phyloP scores from a whole-genome alignment of 23 tunicate species.

The Trididemnum miniatum region DNA sequence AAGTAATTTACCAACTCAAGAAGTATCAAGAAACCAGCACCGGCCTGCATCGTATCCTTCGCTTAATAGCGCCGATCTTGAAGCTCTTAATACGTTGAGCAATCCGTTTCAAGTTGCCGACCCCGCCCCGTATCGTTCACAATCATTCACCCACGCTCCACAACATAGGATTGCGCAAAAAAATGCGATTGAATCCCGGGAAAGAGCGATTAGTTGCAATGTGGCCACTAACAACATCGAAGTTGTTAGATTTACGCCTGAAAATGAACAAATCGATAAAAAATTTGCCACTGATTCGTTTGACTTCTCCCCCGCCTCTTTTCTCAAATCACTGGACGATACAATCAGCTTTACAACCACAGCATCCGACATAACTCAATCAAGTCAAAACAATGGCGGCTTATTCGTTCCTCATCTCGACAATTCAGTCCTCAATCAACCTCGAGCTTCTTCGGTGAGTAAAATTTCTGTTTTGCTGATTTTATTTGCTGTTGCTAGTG shows the following conservation, averaged over 20 bases:
- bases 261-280: neutral
- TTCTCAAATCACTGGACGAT: slow-evolving; percentile 39
- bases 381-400: slow-evolving; percentile 19
- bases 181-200: neutral
- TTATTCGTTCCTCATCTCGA: slow-evolving; percentile 39
- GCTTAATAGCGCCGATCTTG: neutral
- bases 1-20: neutral
- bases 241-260: neutral
- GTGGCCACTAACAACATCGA: neutral
- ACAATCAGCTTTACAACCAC: neutral
- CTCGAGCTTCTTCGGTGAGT: slow-evolving; percentile 15
- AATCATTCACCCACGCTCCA: neutral
- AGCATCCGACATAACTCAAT: neutral
- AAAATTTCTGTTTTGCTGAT: neutral
- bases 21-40: neutral
- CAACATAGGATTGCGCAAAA: neutral
- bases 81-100: neutral
- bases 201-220: neutral
- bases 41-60: slow-evolving; percentile 30
- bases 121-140: slow-evolving; percentile 2
- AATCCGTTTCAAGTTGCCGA: neutral
- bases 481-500: too few species aligned
- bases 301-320: slow-evolving; percentile 45
- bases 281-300: neutral
- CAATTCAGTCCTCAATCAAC: neutral